These are phyloP conservation scores for Lasioglossum leucozonium DNA, from an alignment of 2,888 invertebrate genomes.

Conservation along the genomic window DNA sequence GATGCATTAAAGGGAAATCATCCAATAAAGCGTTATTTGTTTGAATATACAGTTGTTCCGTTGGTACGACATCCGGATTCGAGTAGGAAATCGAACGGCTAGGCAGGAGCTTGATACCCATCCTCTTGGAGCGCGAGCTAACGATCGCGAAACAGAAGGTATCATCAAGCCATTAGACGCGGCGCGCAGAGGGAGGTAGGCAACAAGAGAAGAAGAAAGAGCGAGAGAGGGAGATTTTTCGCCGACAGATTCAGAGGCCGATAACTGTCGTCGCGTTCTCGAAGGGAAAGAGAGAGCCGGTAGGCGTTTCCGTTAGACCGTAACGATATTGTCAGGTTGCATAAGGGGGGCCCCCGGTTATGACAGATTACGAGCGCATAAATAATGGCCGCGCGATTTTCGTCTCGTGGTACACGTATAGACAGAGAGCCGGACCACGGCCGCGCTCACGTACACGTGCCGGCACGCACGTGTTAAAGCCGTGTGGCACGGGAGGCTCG, in stretches of 20 bases:
- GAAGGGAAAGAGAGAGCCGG: constrained; percentile 27
- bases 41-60: too few species aligned
- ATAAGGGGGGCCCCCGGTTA: constrained; percentile 69
- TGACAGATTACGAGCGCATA: constrained; percentile 76
- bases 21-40: too few species aligned
- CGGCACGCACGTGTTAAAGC: constrained; percentile 16
- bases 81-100: background rate
- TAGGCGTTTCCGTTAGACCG: constrained; percentile 72
- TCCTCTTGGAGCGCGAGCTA: constrained; percentile 2
- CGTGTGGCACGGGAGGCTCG: constrained; percentile 28
- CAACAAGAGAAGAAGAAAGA: background rate
- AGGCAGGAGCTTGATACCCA: constrained; percentile 5
- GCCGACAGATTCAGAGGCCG: constrained; percentile 56
- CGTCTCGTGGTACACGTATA: constrained; percentile 34
- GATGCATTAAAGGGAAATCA: too few species aligned
- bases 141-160: constrained; percentile 38
- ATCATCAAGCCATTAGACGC: constrained; percentile 39
- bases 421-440: background rate
- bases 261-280: constrained; percentile 63
- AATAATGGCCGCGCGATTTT: constrained; percentile 73
- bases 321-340: constrained; percentile 78
- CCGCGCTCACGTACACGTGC: constrained; percentile 15
- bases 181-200: background rate
- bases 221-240: constrained; percentile 35
- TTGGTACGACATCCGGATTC: background rate